A percentile compares a stretch with the other conserved stretches of the same genome.
phyloP scores from a whole-genome alignment of 1,140 invertebrate genomes.

The Hylaeus anthracinus region DNA sequence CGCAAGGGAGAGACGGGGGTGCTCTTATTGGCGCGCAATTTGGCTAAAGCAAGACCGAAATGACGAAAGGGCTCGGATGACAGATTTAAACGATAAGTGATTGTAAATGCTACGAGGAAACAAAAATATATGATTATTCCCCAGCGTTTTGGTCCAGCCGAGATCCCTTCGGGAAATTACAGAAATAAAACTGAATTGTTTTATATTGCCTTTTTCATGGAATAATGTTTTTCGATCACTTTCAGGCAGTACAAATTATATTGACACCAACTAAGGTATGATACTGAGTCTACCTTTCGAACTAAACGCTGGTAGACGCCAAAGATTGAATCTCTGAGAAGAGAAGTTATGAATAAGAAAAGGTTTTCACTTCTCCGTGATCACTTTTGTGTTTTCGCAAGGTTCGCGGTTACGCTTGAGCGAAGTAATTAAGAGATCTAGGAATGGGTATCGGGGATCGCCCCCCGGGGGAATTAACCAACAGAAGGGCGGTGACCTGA shows the following conservation, averaged over 20 bases:
- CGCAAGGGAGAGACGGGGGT: background rate
- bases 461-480: background rate
- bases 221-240: too few species aligned
- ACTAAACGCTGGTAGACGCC: too few species aligned
- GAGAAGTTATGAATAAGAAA: background rate
- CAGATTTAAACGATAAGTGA: background rate
- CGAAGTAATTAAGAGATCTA: constrained; percentile 13
- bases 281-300: too few species aligned
- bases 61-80: background rate
- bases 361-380: background rate
- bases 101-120: background rate
- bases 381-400: background rate
- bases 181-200: too few species aligned
- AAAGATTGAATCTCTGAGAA: background rate
- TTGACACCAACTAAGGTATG: too few species aligned
- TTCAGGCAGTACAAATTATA: too few species aligned
- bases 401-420: background rate
- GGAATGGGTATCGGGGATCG: background rate
- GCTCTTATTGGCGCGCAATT: background rate
- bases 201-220: too few species aligned
- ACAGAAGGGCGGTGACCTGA: background rate
- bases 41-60: background rate
- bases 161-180: too few species aligned
- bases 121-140: too few species aligned
- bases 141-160: too few species aligned